These are phyloP conservation scores for Callyntrura guangdongensis DNA, from an alignment of 2,888 invertebrate species.

Conservation along the genomic window DNA sequence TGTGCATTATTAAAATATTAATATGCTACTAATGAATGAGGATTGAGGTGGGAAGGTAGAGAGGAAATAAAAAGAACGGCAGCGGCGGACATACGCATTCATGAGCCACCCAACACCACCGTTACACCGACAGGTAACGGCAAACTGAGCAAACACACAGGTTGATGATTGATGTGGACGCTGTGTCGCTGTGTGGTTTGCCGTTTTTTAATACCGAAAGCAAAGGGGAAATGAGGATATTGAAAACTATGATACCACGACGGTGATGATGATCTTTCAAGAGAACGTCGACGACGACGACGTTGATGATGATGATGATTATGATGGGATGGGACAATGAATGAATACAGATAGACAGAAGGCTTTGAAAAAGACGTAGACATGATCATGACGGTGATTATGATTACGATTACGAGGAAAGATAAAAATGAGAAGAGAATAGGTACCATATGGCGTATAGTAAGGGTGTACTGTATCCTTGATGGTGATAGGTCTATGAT, in stretches of 20 bases:
- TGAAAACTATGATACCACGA: neutral
- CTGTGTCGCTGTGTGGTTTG: constrained; percentile 11
- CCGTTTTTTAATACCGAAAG: neutral
- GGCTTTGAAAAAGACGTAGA: constrained; percentile 9
- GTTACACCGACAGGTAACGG: too few species aligned
- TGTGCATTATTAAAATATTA: constrained; percentile 42
- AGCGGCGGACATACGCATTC: constrained; percentile 12
- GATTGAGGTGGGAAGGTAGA: neutral
- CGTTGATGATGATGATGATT: too few species aligned
- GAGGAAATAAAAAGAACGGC: neutral
- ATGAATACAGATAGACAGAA: constrained; percentile 17
- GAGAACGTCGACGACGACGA: too few species aligned
- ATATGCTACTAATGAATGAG: constrained; percentile 41
- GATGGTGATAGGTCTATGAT: constrained; percentile 28
- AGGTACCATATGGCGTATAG: too few species aligned
- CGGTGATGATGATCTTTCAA: constrained; percentile 29
- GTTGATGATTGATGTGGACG: constrained; percentile 49
- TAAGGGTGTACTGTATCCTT: neutral
- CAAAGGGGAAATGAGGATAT: neutral
- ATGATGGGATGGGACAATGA: constrained; percentile 43
- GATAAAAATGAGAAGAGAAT: too few species aligned
- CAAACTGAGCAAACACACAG: too few species aligned
- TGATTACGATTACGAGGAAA: constrained; percentile 26
- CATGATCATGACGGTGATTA: constrained; percentile 45
- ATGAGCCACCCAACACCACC: neutral